These are phyloP conservation scores for Drosophila mayri DNA, from an alignment of 1,140 invertebrate species.

Conservation along the genomic window DNA sequence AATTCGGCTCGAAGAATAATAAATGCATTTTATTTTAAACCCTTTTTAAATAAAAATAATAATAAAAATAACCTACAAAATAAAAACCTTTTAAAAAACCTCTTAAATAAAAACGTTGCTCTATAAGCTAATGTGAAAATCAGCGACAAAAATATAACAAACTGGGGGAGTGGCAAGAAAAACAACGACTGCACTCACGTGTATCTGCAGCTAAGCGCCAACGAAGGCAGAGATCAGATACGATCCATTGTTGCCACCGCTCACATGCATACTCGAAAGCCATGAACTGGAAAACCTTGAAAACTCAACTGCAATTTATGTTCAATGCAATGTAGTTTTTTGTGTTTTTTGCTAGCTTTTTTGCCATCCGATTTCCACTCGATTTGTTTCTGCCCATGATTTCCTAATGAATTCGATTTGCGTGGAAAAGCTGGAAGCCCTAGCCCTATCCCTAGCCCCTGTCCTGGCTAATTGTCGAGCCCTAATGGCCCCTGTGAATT, in stretches of 20 bases:
- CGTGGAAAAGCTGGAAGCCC: constrained; percentile 44
- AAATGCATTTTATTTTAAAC: not conserved
- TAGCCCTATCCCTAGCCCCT: not conserved
- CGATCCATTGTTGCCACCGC: constrained; percentile 61
- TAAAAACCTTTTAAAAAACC: not conserved
- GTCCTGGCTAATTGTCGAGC: constrained; percentile 29
- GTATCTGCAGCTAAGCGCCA: constrained; percentile 66
- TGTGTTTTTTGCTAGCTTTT: constrained; percentile 16
- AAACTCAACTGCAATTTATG: constrained; percentile 76
- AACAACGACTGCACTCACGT: constrained; percentile 61
- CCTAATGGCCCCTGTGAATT: constrained; percentile 72
- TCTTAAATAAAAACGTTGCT: not conserved
- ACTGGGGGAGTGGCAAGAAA: constrained; percentile 53
- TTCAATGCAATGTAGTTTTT: constrained; percentile 58
- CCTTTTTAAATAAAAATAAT: not conserved
- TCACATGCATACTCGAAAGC: constrained; percentile 54
- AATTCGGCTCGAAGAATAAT: not conserved
- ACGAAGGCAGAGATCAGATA: constrained; percentile 62
- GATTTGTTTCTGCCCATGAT: constrained; percentile 30
- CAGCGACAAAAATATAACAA: constrained; percentile 25
- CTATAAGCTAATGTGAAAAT: constrained; percentile 11
- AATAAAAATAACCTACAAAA: not conserved
- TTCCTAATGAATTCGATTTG: constrained; percentile 42
- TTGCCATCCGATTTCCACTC: constrained; percentile 30
- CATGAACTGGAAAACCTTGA: constrained; percentile 84